A percentile compares a stretch with the other conserved stretches of the same genome.
phyloP scores from a whole-genome alignment of 2,113 vertebrate genomes.

The Tinamus guttatus region DNA sequence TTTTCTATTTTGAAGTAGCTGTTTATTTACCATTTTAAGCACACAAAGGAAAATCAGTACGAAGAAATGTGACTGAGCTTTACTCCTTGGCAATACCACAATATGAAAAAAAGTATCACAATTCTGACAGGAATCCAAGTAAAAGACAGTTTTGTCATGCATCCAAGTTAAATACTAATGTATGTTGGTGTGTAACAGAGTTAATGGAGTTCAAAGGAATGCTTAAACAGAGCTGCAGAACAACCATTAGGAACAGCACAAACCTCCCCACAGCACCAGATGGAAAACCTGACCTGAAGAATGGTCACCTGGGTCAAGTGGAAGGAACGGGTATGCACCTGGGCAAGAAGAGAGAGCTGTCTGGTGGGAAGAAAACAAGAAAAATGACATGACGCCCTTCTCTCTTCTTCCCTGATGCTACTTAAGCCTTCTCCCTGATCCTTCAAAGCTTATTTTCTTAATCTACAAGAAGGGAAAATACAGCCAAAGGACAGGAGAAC shows the following conservation, averaged over 20 bases:
- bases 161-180: background rate
- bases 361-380: background rate
- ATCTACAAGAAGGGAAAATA: background rate
- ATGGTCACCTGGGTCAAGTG: background rate
- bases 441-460: background rate
- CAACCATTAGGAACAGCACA: background rate
- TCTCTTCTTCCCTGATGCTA: background rate
- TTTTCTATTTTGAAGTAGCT: background rate
- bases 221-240: background rate
- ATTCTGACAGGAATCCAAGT: background rate
- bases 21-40: background rate
- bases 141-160: background rate
- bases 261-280: background rate
- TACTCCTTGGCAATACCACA: background rate
- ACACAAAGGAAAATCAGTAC: background rate
- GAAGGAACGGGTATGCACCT: background rate
- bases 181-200: background rate
- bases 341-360: background rate
- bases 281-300: background rate
- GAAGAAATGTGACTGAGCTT: background rate
- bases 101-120: background rate
- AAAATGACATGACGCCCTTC: background rate
- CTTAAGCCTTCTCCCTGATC: background rate
- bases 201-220: background rate
- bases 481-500: background rate